Evolutionary conservation across 2,888 invertebrate genomes (phyloP), one percentile per base, ranked within the genome.

Genomic region (Sinohyriopsis cumingii): DNA sequence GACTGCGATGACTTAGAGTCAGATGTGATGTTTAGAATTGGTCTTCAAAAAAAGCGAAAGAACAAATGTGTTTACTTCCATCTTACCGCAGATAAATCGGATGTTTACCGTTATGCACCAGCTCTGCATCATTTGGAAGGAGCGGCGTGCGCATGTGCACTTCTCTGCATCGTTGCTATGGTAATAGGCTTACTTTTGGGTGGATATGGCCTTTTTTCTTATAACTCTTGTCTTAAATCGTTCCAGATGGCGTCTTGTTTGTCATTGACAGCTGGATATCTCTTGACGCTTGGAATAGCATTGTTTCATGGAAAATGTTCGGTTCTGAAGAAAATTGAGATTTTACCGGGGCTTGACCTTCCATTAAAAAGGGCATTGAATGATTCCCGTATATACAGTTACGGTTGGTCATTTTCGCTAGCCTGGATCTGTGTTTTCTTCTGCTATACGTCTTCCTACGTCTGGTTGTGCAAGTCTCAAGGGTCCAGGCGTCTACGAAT

Each of bases 391-490:
- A 75, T 73, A 18, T 79, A 85, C 62, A 72, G 76, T 59, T 86
- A 84, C 72, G 86, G 86, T 33, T 87, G 87, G 87, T 86, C 86
- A 3, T 87, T 87, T 72, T 79, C 80, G 5, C 73, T 87, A 5
- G 86, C 87, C n/a, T 87, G 87, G 87, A 84, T 86, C 45, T 86
- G 87, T 67, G 86, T 86, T 18, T 80, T 78, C 64, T 73, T 86
- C 63, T 82, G 82, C 68, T 85, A 85, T 65, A 74, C 78, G 6
- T 79, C 82, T 19, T 81, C 84, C 3, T 86, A 81, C 75, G 82
- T 84, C 9, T 86, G 86, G 86, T 71, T 86, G 28, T 71, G 72
- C 59, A 86, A 86, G 57, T 78, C 84, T 5, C 85, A 86, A 67
- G 76, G 67, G 25, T 53, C 56, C 20, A 55, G 18, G 18, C 45